Conservation (phyloP, 2,888 invertebrate species). For the Thalpophila matura region DNA sequence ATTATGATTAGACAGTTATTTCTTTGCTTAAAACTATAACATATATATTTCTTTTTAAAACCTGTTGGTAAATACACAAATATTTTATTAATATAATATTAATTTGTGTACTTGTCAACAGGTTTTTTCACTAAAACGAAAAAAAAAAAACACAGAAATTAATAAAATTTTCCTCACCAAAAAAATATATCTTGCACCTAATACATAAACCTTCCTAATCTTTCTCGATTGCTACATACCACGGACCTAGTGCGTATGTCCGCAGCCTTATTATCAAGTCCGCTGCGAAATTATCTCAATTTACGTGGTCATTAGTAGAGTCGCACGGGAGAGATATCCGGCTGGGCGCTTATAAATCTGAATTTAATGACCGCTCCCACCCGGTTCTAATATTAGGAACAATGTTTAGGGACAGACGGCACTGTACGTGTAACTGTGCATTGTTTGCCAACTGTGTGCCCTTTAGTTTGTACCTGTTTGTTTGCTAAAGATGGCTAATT, state of each 20-base stretch:
- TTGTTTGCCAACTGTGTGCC: slow-evolving; percentile 50
- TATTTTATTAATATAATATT: too few relatives aligned
- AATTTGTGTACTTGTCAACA: too few relatives aligned
- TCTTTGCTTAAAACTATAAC: too few relatives aligned
- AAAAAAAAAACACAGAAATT: neutral
- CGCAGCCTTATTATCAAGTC: slow-evolving; percentile 80
- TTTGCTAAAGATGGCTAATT: slow-evolving; percentile 50
- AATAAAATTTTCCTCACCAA: neutral
- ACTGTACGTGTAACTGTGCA: slow-evolving; percentile 49
- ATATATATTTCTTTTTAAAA: too few relatives aligned
- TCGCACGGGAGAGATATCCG: slow-evolving; percentile 90
- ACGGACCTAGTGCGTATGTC: slow-evolving; percentile 52
- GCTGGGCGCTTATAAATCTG: slow-evolving; percentile 87
- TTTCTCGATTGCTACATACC: neutral
- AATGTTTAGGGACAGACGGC: slow-evolving; percentile 77
- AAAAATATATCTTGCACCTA: neutral
- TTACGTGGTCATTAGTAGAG: slow-evolving; percentile 90
- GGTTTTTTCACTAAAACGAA: too few relatives aligned
- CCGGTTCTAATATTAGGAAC: slow-evolving; percentile 84
- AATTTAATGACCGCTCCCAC: slow-evolving; percentile 86
- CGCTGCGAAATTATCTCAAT: slow-evolving; percentile 90
- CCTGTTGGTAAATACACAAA: too few relatives aligned
- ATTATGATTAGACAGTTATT: too few relatives aligned
- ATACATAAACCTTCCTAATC: slow-evolving; percentile 32
- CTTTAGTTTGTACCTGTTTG: slow-evolving; percentile 55